A percentile compares a stretch with the other conserved stretches of the same genome.
Conservation (phyloP, 2,113 vertebrate genomes). For the Nicator chloris region DNA sequence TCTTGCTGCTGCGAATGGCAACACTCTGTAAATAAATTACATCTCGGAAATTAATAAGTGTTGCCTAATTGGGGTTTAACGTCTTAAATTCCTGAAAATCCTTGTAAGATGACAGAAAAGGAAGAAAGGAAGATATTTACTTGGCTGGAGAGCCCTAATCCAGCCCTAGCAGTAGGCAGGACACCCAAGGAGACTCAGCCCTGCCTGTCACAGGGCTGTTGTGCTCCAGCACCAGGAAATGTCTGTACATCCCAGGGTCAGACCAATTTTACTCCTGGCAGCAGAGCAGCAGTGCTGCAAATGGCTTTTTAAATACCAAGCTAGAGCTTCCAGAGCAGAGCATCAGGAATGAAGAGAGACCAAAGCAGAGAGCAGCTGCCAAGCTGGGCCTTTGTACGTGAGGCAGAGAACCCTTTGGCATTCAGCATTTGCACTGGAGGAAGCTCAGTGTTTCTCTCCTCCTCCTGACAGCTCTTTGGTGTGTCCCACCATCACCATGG, state of each 20-base stretch:
- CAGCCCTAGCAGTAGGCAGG: background rate
- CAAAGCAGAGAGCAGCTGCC: background rate
- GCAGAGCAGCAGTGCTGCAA: background rate
- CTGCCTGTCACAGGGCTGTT: rapidly evolving
- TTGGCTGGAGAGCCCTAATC: background rate
- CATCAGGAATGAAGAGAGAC: background rate
- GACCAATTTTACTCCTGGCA: background rate
- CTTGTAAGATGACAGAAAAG: background rate
- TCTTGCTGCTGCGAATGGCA: background rate
- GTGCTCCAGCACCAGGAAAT: background rate
- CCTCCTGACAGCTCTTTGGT: background rate
- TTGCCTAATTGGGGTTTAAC: background rate
- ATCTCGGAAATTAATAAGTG: background rate
- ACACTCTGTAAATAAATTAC: background rate
- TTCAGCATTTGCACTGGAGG: background rate
- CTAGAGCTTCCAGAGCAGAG: background rate
- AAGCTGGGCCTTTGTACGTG: background rate
- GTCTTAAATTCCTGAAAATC: background rate
- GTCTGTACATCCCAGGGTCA: background rate
- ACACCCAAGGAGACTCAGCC: background rate
- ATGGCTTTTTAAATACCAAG: background rate
- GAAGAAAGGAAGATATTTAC: background rate
- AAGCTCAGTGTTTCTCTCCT: background rate
- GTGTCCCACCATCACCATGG: rapidly evolving
- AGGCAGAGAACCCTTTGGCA: background rate